Base-by-base conservation (phyloP, 2,797 vertebrate species). In the Lithobates pipiens region DNA sequence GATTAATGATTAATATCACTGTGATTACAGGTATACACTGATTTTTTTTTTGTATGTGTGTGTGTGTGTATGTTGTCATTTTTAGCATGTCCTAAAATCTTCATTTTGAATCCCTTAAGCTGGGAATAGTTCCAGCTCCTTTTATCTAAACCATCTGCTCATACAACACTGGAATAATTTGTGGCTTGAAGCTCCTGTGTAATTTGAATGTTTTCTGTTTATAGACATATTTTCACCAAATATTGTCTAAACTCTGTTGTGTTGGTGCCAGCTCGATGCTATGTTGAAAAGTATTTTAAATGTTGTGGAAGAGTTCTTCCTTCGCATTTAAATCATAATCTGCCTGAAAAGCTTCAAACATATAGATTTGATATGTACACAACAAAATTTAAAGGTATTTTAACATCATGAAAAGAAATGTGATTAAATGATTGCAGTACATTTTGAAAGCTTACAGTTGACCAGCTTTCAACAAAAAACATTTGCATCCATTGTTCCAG, bases 121-220 rank as follows among this genome's bases (percentile, higher is more conserved):
- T 80, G 68, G 69, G 79, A 81, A 72, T 27, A 57, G 39, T 34
- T 72, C 69, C 79, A 72, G 46, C 50, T 72, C 72, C 46, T 72
- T 57, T 57, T 54, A 80, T 80, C 5, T 72, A 73, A 73, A 73
- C 69, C 79, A 81, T 81, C 79, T 81, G 79, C n/a, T 81, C 79
- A 72, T 39, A 21, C 32, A 72, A 57, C 25, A n/a, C n/a, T 73
- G 54, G 39, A 81, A 72, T 42, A 16, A 81, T 81, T 81, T 29
- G 63, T 63, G 70, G 70, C 50, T 73, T 81, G n/a, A 73, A 81
- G 54, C 79, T 73, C 36, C 71, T 29, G 39, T 44, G 42, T 73
- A 71, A 23, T 81, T 42, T 70, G 50, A 44, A 81, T 73, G 36
- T 72, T 69, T 81, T 42, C 50, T 25, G 42, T 81, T 42, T 81